Percentiles rank a stretch among this genome's conserved stretches.
phyloP scores from a whole-genome alignment of 2,113 vertebrate genomes.

The Rhynchomys soricoides region DNA sequence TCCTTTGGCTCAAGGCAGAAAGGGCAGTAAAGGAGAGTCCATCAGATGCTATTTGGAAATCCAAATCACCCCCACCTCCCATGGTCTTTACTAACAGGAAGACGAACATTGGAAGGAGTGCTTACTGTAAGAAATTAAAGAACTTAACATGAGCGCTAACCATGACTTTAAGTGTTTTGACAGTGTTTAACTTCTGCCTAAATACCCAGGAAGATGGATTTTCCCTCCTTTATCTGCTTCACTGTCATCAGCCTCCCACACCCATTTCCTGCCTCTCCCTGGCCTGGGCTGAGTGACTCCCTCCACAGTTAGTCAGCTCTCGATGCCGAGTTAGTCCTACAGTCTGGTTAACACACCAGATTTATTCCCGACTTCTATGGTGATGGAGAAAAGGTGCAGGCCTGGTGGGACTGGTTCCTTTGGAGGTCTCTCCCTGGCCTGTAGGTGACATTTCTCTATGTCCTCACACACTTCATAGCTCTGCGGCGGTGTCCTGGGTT shows the following conservation, averaged over 20 bases:
- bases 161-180: not conserved
- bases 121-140: not conserved
- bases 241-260: not conserved
- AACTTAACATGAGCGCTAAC: not conserved
- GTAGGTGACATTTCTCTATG: not conserved
- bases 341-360: not conserved
- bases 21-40: not conserved
- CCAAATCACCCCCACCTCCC: not conserved
- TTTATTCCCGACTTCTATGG: not conserved
- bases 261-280: not conserved
- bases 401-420: too few relatives aligned
- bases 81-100: not conserved
- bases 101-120: not conserved
- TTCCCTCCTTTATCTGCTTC: not conserved
- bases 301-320: not conserved
- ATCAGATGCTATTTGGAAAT: not conserved
- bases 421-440: not conserved
- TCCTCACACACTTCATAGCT: not conserved
- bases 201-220: not conserved
- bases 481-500: not conserved
- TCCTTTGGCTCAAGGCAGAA: not conserved
- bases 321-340: not conserved
- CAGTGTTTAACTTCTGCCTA: not conserved
- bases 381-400: not conserved
- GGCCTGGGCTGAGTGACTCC: not conserved